These are phyloP conservation scores for Synergus gifuensis DNA, from an alignment of 2,888 invertebrate genomes.

Conservation along the genomic window DNA sequence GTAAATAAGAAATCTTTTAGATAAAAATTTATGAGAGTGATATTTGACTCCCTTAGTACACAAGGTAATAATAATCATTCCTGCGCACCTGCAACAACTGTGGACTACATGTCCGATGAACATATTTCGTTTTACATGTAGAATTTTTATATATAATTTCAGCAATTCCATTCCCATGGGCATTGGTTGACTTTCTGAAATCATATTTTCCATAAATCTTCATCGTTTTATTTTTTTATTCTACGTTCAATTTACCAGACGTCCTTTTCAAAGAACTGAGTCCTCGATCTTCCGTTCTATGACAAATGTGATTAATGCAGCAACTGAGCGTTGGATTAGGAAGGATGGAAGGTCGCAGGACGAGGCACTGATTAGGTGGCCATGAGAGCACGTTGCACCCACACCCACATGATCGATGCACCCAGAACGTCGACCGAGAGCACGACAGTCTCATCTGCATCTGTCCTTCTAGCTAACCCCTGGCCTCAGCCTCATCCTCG, in stretches of 20 bases:
- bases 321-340: conserved; percentile 65
- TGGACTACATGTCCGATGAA: not conserved
- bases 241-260: conserved; percentile 58
- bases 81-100: no score
- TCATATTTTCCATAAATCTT: not conserved
- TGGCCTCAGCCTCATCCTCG: conserved; percentile 51
- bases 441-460: conserved; percentile 72
- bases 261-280: conserved; percentile 57
- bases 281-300: conserved; percentile 66
- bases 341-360: conserved; percentile 61
- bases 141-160: not conserved
- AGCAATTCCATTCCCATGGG: not conserved
- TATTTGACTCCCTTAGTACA: no score
- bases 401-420: conserved; percentile 71
- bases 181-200: not conserved
- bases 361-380: conserved; percentile 70
- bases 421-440: conserved; percentile 52
- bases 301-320: conserved; percentile 72
- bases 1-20: no score
- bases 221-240: conserved; percentile 8
- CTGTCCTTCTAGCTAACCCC: conserved; percentile 57
- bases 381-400: conserved; percentile 60
- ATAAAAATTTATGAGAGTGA: no score
- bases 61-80: no score
- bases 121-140: not conserved